Evolutionary conservation across 2,888 invertebrate species (phyloP), one percentile per base, ranked within the genome.

Genomic region (Portevinia maculata): DNA sequence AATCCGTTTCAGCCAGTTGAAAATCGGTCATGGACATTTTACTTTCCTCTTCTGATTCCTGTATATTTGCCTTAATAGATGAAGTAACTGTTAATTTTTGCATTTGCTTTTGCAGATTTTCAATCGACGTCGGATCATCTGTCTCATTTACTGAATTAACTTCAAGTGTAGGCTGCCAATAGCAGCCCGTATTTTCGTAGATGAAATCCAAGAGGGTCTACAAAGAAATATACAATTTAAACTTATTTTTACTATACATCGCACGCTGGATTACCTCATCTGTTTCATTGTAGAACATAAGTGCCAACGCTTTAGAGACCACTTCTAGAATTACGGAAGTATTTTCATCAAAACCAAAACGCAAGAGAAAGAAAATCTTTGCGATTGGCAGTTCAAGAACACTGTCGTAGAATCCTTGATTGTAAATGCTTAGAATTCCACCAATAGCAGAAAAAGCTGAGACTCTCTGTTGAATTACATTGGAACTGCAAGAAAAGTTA

Each of bases 331-430:
- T 93, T 1, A 94, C 92, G 0, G 93, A 92, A 24, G 94, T 93
- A 85, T 95, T 94, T 87, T 98, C 97, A 90, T 98, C 98, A 85
- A 98, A 91, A 0, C 97, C 95, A 91, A 96, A 96, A 86, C 98
- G 93, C 59, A 98, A 87, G 0, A 98, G 91, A 86, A 98, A 94
- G 87, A 97, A 94, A 88, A 92, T 94, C 93, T 93, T 96, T 90
- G 93, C 96, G 86, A 93, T 93, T 76, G 97, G 95, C 57, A 96
- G 92, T 64, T 96, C 94, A 59, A 98, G 92, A 6, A 94, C 92
- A 67, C 93, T 92, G 88, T 95, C 95, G 86, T 97, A 96, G 85
- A 93, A 94, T n/a, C 97, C 97, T 48, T 93, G 92, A 85, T 92
- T 93, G 86, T 94, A 92, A 84, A 95, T 93, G 70, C 93, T 93